Base-by-base conservation (phyloP, 92 coral and sea anemone species). In the Pocillopora meandrina region DNA sequence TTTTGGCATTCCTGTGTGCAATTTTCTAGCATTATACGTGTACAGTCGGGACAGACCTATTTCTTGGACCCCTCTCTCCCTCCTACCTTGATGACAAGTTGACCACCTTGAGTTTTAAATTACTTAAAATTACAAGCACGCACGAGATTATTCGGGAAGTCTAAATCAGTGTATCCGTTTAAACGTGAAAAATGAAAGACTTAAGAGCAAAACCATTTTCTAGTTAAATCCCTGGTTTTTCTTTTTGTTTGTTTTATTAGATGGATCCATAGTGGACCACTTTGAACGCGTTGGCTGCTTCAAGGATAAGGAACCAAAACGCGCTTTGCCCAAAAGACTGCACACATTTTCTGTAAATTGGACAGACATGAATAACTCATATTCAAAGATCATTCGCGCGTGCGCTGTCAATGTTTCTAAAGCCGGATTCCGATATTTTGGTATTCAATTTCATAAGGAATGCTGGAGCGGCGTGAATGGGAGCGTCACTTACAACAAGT, bases 221-320 rank as follows among this genome's bases (percentile, higher is more conserved):
- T 23, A 26, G 0, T 9, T 26, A 12, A 33, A 23, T 21, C 14
- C 14, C 47, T 23, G 17, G 18, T 34, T 13, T n/a, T 34, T 1
- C 2, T 65, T 10, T n/a, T 18, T 23, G 14, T 35, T 74, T 19
- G 55, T 11, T 15, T 56, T 13, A 10, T 3, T 42, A 74, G 78
- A 74, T 55, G 35, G 18, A 26, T 9, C 64, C 12, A 20, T 6
- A 6, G 13, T 7, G 26, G 12, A 56, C 33, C 33, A 36, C 2
- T 74, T 52, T 56, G 78, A 74, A 16, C 78, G 62, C 21, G 65
- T 74, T 35, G 78, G 78, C 1, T 74, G 78, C 13, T 74, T 74
- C 42, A 20, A 0, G 7, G 78, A 74, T 20, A 56, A 74, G 20
- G 4, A 11, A 10, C 7, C 18, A 19, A 34, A 61, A 19, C 78